Conservation (phyloP, 2,888 invertebrate species). For the Cheilosia variabilis region DNA sequence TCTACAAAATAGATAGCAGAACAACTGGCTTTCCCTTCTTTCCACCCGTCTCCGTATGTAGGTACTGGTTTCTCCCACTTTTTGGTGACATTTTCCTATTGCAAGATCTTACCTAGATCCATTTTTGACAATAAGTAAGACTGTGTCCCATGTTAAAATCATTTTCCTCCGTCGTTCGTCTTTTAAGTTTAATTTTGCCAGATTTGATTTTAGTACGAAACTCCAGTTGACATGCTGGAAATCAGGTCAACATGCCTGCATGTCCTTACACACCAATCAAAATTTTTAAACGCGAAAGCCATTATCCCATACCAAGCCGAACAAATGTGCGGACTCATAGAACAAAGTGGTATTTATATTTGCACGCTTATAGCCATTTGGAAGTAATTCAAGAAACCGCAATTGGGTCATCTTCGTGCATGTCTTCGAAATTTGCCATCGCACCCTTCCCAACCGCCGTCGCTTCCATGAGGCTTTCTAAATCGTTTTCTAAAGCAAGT, state of each 20-base stretch:
- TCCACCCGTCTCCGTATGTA: no score
- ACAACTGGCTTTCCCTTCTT: no score
- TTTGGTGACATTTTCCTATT: no score
- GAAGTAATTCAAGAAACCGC: conserved; percentile 63
- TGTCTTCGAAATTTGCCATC: conserved; percentile 47
- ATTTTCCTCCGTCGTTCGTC: no score
- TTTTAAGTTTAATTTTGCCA: conserved; percentile 10
- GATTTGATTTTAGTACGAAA: conserved; percentile 27
- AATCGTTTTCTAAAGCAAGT: conserved; percentile 48
- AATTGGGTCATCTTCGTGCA: conserved; percentile 58
- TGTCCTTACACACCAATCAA: conserved; percentile 19
- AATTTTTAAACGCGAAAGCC: conserved; percentile 43
- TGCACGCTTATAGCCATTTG: conserved; percentile 47
- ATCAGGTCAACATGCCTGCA: conserved; percentile 46
- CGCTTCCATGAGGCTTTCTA: conserved; percentile 6
- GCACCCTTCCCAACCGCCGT: neutral
- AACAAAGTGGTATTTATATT: conserved; percentile 31
- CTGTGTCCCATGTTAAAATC: no score
- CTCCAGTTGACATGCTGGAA: conserved; percentile 23
- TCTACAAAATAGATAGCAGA: no score
- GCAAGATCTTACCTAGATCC: no score
- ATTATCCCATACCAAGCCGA: neutral
- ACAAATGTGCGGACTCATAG: conserved; percentile 9
- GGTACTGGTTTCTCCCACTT: no score
- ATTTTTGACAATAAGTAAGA: no score